Evolutionary conservation across 2,113 vertebrate species (phyloP).

Genomic region (Gavia stellata): DNA sequence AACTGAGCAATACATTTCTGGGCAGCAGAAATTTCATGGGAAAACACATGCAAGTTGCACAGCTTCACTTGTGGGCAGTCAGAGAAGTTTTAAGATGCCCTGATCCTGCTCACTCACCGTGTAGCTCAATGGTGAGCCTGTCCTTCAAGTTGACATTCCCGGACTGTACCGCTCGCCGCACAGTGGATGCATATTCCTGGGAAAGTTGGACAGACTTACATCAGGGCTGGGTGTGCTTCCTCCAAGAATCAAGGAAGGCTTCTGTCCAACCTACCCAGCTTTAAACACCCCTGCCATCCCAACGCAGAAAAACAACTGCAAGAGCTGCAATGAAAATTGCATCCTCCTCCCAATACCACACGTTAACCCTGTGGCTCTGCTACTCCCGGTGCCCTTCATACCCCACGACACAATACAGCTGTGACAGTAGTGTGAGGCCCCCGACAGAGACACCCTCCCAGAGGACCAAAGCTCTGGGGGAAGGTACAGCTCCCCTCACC

Average conservation of each 20-base stretch:
- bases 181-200: conserved; percentile 90
- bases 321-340: background rate
- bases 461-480: no score
- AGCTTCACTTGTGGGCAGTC: background rate
- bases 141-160: conserved; percentile 83
- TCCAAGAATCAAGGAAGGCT: background rate
- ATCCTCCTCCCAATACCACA: fast-evolving
- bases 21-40: background rate
- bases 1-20: background rate
- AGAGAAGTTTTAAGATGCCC: background rate
- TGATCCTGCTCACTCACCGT: conserved; percentile 74
- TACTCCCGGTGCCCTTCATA: background rate
- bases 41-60: background rate
- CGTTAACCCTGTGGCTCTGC: background rate
- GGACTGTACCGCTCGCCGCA: conserved; percentile 84
- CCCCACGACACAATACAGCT: fast-evolving
- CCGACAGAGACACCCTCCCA: background rate
- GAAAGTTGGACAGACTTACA: background rate
- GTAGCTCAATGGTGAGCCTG: conserved; percentile 89
- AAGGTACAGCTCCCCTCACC: background rate
- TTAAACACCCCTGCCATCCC: background rate
- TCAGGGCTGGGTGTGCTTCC: background rate
- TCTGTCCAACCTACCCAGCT: background rate
- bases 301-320: background rate
- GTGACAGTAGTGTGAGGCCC: no score